These are phyloP conservation scores for Liodrosophila aerea DNA, from an alignment of 2,888 invertebrate genomes.

Conservation along the genomic window DNA sequence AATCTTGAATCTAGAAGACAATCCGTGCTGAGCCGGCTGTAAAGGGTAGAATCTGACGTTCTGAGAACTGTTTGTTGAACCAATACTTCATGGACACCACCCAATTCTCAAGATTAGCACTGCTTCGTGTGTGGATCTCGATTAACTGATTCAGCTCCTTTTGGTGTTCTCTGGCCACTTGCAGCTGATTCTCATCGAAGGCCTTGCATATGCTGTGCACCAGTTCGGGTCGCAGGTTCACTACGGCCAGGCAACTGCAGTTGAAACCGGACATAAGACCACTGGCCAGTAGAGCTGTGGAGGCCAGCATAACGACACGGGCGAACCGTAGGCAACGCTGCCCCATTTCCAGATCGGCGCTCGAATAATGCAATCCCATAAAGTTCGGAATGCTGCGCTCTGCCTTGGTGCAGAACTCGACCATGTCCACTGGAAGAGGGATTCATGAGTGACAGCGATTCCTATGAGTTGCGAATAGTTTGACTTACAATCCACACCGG, in stretches of 20 bases:
- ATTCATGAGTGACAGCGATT: neutral
- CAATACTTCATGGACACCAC: constrained; percentile 44
- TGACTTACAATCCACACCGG: constrained; percentile 88
- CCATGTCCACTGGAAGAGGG: constrained; percentile 86
- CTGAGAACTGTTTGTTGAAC: constrained; percentile 41
- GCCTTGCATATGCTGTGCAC: constrained; percentile 84
- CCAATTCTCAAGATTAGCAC: constrained; percentile 29
- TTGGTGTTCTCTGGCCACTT: constrained; percentile 33
- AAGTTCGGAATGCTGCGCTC: constrained; percentile 87
- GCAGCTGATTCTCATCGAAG: constrained; percentile 76
- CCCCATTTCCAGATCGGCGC: constrained; percentile 87
- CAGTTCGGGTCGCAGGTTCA: constrained; percentile 86
- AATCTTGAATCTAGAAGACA: no score
- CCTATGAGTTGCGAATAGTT: neutral
- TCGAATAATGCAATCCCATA: constrained; percentile 92
- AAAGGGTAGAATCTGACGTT: constrained; percentile 12
- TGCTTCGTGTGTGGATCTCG: constrained; percentile 32
- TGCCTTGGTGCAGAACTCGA: constrained; percentile 86
- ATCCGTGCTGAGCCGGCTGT: no score
- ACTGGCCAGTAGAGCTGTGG: constrained; percentile 86
- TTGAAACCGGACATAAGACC: constrained; percentile 87
- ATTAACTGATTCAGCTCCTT: constrained; percentile 43
- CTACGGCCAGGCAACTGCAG: constrained; percentile 88
- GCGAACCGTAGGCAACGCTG: constrained; percentile 84
- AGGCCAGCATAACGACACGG: constrained; percentile 86